A percentile compares a stretch with the other conserved stretches of the same genome.
Conservation (phyloP, 23 tunicate species). For the Styela clava region DNA sequence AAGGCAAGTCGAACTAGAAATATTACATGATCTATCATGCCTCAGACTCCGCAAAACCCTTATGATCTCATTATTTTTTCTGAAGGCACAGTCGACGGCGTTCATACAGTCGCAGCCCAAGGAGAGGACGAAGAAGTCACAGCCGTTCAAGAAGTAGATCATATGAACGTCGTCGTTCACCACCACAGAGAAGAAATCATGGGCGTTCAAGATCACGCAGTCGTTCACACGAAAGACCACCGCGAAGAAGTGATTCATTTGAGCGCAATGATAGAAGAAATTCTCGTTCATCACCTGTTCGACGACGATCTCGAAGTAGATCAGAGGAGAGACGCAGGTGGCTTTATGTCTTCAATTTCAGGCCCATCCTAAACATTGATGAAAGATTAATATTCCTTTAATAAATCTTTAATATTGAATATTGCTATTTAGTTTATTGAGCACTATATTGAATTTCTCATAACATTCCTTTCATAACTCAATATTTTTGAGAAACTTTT, state of each 20-base stretch:
- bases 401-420: too few species aligned
- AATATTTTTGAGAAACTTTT: too few species aligned
- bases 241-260: background rate
- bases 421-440: too few species aligned
- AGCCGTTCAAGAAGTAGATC: constrained; percentile 72
- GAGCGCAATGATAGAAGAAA: background rate
- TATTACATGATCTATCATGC: background rate
- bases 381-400: background rate
- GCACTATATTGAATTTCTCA: too few species aligned
- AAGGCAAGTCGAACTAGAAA: constrained; percentile 14
- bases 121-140: constrained; percentile 49
- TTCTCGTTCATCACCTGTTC: background rate
- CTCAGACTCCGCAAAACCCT: background rate
- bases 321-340: background rate
- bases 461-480: too few species aligned
- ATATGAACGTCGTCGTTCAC: constrained; percentile 27
- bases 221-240: background rate
- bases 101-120: constrained; percentile 77
- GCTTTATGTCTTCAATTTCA: too few species aligned
- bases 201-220: constrained; percentile 21
- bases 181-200: constrained; percentile 40
- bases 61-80: background rate
- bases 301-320: background rate
- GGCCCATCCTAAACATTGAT: background rate
- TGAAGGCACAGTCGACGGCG: constrained; percentile 23